These are phyloP conservation scores for Xestia sexstrigata DNA, from an alignment of 2,888 invertebrate species.

Conservation along the genomic window DNA sequence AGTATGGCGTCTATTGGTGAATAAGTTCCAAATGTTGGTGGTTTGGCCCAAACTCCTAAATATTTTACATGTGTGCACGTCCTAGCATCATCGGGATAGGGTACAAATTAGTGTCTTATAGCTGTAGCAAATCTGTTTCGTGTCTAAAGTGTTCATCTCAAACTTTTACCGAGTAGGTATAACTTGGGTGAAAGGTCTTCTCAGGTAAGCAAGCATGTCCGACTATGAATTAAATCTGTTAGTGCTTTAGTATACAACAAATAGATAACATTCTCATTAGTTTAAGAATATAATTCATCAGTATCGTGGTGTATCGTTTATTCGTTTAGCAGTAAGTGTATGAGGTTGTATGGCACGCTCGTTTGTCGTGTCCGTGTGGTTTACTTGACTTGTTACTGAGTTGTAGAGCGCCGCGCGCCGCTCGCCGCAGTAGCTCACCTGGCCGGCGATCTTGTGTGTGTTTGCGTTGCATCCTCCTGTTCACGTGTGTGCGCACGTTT, in stretches of 20 bases:
- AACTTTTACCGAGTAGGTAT: slow-evolving; percentile 10
- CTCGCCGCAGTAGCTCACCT: slow-evolving; percentile 84
- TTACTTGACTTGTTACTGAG: slow-evolving; percentile 80
- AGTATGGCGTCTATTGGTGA: slow-evolving; percentile 20
- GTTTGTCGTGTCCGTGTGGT: slow-evolving; percentile 65
- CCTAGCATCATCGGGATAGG: slow-evolving; percentile 46
- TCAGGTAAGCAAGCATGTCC: slow-evolving; percentile 60
- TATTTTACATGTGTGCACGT: slow-evolving; percentile 57
- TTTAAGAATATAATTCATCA: slow-evolving; percentile 37
- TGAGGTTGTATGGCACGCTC: slow-evolving; percentile 63
- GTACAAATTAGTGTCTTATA: slow-evolving; percentile 22
- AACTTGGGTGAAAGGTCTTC: slow-evolving; percentile 21
- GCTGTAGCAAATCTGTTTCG: slow-evolving; percentile 33
- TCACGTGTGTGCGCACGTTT: slow-evolving; percentile 78
- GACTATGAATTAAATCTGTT: slow-evolving; percentile 14
- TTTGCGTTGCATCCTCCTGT: slow-evolving; percentile 83
- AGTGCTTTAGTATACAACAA: slow-evolving; percentile 23
- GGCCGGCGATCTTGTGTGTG: slow-evolving; percentile 90
- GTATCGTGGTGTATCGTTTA: slow-evolving; percentile 44
- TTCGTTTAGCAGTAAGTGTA: slow-evolving; percentile 44
- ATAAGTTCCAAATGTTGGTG: slow-evolving; percentile 22
- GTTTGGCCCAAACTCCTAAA: slow-evolving; percentile 73
- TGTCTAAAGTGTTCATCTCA: slow-evolving; percentile 19
- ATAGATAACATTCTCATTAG: slow-evolving; percentile 29
- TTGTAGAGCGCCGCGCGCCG: slow-evolving; percentile 79